Percentiles rank a stretch among this genome's conserved stretches.
These are phyloP conservation scores for Melitaea athalia DNA, from an alignment of 2,888 invertebrate species.

Conservation along the genomic window DNA sequence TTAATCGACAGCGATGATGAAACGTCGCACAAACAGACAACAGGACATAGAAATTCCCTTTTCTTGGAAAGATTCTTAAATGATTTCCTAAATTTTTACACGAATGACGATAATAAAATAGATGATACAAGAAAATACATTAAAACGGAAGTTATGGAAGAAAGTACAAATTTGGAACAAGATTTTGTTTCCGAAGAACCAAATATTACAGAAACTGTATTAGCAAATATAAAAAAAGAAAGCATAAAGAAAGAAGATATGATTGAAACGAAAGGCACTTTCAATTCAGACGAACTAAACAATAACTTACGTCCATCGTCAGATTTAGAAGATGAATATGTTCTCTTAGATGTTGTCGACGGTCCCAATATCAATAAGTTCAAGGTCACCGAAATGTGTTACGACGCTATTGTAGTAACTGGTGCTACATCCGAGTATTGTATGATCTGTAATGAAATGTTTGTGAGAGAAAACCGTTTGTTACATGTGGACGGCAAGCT, in stretches of 20 bases:
- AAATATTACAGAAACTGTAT: not conserved
- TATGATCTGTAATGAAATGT: slow-evolving; percentile 30
- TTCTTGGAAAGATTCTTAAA: slow-evolving; percentile 42
- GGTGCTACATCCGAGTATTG: too few species aligned
- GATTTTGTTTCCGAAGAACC: not conserved
- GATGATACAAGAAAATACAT: not conserved
- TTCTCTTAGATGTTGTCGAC: slow-evolving; percentile 31
- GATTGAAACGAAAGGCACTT: too few species aligned
- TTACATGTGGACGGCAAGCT: slow-evolving; percentile 34
- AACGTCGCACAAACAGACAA: slow-evolving; percentile 41
- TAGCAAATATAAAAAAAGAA: too few species aligned
- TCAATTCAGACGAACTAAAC: too few species aligned
- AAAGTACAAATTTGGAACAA: not conserved
- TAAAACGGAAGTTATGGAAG: too few species aligned
- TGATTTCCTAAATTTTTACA: slow-evolving; percentile 40
- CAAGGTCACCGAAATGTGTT: too few species aligned
- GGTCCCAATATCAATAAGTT: slow-evolving; percentile 16
- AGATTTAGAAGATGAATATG: slow-evolving; percentile 18
- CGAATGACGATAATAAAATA: slow-evolving; percentile 9
- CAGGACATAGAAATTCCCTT: slow-evolving; percentile 42
- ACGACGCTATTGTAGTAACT: too few species aligned
- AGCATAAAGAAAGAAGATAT: too few species aligned
- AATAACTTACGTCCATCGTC: too few species aligned
- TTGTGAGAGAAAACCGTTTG: slow-evolving; percentile 5
- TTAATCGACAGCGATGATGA: slow-evolving; percentile 38